A percentile compares a stretch with the other conserved stretches of the same genome.
phyloP scores from a whole-genome alignment of 2,888 invertebrate genomes.

The Torymus auratus region DNA sequence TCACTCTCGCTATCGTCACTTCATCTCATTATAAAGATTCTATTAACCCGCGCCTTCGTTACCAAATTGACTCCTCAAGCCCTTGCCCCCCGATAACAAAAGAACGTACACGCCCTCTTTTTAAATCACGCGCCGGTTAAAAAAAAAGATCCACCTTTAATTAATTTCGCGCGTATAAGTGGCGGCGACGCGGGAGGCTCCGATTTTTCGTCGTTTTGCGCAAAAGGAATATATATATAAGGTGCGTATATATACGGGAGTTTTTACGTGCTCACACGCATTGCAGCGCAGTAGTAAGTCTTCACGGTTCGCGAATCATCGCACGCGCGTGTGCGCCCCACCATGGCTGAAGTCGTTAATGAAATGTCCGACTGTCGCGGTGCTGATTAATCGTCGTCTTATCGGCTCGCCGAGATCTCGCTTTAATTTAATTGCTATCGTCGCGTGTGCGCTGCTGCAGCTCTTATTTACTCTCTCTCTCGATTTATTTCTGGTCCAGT shows the following conservation, averaged over 20 bases:
- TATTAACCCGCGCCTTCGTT: slow-evolving; percentile 24
- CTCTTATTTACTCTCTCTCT: slow-evolving; percentile 5
- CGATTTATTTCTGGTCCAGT: not conserved
- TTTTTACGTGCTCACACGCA: too few species aligned
- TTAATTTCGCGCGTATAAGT: not conserved
- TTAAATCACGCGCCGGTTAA: not conserved
- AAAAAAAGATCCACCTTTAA: slow-evolving; percentile 5
- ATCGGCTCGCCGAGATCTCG: slow-evolving; percentile 69
- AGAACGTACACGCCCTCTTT: slow-evolving; percentile 1
- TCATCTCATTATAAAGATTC: slow-evolving; percentile 38
- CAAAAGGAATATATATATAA: not conserved
- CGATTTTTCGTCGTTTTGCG: not conserved
- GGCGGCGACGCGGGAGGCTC: slow-evolving; percentile 9
- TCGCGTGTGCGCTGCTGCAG: slow-evolving; percentile 8
- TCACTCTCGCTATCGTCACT: slow-evolving; percentile 31
- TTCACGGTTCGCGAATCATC: slow-evolving; percentile 61
- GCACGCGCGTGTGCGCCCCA: slow-evolving; percentile 36
- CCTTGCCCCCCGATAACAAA: not conserved
- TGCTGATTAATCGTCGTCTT: slow-evolving; percentile 72
- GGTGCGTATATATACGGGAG: too few species aligned
- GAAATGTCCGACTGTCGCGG: slow-evolving; percentile 71
- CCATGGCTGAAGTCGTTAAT: slow-evolving; percentile 67
- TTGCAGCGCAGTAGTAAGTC: too few species aligned
- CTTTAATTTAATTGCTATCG: slow-evolving; percentile 73
- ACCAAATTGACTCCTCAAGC: slow-evolving; percentile 26